Conservation (phyloP, 2,888 invertebrate species). For the Heliconius cydno region DNA sequence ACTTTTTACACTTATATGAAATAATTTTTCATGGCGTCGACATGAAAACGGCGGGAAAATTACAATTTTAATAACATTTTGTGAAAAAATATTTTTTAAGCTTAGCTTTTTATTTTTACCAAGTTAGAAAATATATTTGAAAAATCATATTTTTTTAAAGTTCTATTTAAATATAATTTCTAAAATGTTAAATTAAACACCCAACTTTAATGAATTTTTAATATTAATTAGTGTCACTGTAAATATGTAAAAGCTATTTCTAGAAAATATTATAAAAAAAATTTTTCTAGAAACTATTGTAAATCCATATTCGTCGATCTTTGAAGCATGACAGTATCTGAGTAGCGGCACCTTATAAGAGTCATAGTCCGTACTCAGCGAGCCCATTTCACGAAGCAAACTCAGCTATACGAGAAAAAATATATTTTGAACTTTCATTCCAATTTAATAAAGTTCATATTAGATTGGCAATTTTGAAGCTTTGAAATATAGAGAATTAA, state of each 20-base stretch:
- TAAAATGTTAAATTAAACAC: not conserved
- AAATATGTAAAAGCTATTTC: not conserved
- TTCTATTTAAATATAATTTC: not conserved
- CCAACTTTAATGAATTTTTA: not conserved
- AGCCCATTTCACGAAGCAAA: slow-evolving; percentile 45
- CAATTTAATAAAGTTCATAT: not conserved
- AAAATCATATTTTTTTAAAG: not conserved
- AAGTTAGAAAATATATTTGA: not conserved
- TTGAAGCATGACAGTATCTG: slow-evolving; percentile 47
- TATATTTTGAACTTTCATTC: slow-evolving; percentile 23
- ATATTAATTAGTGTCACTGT: not conserved
- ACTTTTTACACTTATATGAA: slow-evolving; percentile 20
- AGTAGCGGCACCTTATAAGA: slow-evolving; percentile 49
- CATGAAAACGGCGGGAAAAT: slow-evolving; percentile 1
- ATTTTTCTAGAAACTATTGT: slow-evolving; percentile 4
- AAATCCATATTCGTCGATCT: slow-evolving; percentile 34
- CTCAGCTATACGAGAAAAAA: slow-evolving; percentile 40
- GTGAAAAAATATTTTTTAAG: not conserved
- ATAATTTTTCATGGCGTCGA: not conserved
- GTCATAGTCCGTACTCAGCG: slow-evolving; percentile 46
- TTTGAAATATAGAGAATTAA: slow-evolving; percentile 37
- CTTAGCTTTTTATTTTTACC: not conserved
- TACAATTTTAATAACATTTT: slow-evolving; percentile 6
- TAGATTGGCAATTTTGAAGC: not conserved
- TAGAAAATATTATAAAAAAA: too few relatives aligned